phyloP scores from a whole-genome alignment of 2,113 vertebrate species.

The Monopterus albus region DNA sequence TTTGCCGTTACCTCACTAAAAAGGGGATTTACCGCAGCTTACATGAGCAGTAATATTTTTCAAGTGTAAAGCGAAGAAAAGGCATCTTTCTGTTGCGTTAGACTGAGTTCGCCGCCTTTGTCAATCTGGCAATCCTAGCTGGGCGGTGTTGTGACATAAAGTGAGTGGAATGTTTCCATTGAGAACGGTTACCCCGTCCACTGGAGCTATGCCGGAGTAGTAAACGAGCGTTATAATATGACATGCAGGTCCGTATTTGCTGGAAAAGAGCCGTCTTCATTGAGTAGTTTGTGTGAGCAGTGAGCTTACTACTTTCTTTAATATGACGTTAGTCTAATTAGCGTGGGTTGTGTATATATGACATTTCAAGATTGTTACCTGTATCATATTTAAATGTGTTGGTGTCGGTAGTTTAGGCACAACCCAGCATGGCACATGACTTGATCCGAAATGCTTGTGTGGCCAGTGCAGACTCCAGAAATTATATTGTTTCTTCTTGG shows the following conservation, averaged over 20 bases:
- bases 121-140: conserved; percentile 13
- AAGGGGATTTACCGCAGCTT: not conserved
- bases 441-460: too few species aligned
- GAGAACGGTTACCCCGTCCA: conserved; percentile 41
- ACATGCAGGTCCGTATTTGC: conserved; percentile 38
- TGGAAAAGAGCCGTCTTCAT: conserved; percentile 40
- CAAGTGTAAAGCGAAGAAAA: conserved; percentile 10
- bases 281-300: not conserved
- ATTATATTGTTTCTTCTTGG: conserved; percentile 8
- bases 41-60: not conserved
- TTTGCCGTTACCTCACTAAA: not conserved
- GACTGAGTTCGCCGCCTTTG: conserved; percentile 18
- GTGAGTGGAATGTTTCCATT: conserved; percentile 6
- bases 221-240: conserved; percentile 41
- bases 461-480: conserved; percentile 21
- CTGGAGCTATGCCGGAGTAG: not conserved
- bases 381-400: not conserved
- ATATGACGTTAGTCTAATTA: not conserved
- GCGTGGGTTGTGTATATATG: not conserved
- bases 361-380: not conserved
- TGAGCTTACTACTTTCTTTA: not conserved
- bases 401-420: not conserved
- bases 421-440: not conserved
- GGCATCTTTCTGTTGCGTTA: conserved; percentile 35
- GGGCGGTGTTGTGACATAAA: conserved; percentile 63